A percentile compares a stretch with the other conserved stretches of the same genome.
Conservation (phyloP, 1,140 invertebrate genomes). For the Magallana gigas region DNA sequence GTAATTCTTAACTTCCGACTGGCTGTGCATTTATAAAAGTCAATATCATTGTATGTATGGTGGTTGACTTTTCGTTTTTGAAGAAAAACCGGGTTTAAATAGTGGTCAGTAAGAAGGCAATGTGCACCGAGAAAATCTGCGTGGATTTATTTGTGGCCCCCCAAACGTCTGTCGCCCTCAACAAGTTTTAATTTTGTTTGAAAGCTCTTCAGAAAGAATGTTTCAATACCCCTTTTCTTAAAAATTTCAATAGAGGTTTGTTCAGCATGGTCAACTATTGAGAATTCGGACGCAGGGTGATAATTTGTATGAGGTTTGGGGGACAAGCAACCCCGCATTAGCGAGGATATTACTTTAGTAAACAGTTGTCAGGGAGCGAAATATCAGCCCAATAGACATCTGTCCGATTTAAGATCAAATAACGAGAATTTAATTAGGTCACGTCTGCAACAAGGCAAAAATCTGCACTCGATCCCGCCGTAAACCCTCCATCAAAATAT, state of each 20-base stretch:
- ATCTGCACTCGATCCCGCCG: background rate
- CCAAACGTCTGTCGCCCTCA: background rate
- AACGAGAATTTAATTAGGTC: conserved; percentile 28
- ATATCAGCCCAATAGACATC: background rate
- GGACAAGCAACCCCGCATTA: background rate
- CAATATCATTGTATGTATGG: too few relatives aligned
- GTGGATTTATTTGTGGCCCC: background rate
- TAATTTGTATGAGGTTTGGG: background rate
- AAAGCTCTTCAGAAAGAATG: conserved; percentile 10
- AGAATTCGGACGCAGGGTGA: background rate
- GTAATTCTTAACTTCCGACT: too few relatives aligned
- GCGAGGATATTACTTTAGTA: background rate
- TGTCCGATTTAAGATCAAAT: conserved; percentile 24
- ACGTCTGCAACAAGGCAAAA: conserved; percentile 6
- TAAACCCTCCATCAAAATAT: conserved; percentile 5
- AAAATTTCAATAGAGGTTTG: conserved; percentile 8
- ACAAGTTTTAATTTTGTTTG: conserved; percentile 38
- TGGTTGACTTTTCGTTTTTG: too few relatives aligned
- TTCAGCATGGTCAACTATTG: background rate
- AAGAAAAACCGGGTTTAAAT: too few relatives aligned
- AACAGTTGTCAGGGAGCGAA: background rate
- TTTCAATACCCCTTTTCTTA: background rate
- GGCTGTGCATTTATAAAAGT: too few relatives aligned
- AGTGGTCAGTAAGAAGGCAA: too few relatives aligned
- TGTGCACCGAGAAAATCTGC: too few relatives aligned